phyloP scores from a whole-genome alignment of 2,113 vertebrate species.

The Corythoichthys haematopterus region DNA sequence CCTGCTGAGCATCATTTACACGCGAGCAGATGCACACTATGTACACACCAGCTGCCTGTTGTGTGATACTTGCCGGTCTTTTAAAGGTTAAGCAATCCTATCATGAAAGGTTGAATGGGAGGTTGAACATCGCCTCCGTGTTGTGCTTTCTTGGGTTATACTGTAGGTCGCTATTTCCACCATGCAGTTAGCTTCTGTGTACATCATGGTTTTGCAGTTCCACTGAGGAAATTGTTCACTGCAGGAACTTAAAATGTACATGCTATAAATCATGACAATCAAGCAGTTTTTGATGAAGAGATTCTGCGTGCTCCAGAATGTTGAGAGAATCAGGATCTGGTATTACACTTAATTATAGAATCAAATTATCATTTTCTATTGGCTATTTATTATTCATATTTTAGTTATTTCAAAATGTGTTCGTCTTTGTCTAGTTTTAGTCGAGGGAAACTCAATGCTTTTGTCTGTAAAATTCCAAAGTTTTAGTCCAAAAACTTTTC shows the following conservation, averaged over 20 bases:
- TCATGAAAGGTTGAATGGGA: constrained; percentile 21
- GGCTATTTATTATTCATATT: too few species aligned
- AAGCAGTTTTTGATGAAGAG: not conserved
- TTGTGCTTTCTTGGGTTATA: constrained; percentile 1
- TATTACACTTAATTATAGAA: too few species aligned
- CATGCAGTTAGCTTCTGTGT: not conserved
- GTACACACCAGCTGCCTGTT: not conserved
- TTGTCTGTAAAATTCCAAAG: too few species aligned
- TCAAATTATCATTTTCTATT: too few species aligned
- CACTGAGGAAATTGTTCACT: not conserved
- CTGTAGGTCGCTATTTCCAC: not conserved
- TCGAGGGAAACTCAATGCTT: too few species aligned
- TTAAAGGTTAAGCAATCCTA: constrained; percentile 11
- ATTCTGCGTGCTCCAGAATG: too few species aligned
- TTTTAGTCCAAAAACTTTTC: too few species aligned
- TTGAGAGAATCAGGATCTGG: too few species aligned
- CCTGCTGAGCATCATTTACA: not conserved
- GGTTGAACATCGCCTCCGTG: not conserved
- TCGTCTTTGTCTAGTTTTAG: too few species aligned
- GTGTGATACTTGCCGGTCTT: not conserved
- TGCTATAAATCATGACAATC: not conserved
- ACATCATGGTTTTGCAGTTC: not conserved
- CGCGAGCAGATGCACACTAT: not conserved
- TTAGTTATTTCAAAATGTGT: too few species aligned
- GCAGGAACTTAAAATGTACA: not conserved